phyloP scores from a whole-genome alignment of 1,140 invertebrate species.

The Drosophila mauritiana region DNA sequence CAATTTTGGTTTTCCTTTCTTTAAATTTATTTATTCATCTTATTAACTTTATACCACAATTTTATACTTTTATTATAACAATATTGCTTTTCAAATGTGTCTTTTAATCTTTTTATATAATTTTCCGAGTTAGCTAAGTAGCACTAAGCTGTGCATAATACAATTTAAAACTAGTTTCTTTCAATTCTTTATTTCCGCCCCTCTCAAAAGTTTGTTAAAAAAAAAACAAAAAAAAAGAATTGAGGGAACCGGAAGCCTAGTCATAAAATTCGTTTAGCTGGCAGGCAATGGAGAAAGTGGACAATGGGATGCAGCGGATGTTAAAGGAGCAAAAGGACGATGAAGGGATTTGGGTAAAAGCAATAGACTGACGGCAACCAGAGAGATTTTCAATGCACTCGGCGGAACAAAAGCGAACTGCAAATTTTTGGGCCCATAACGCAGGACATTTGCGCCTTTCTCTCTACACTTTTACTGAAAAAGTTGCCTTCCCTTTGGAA shows the following conservation, averaged over 20 bases:
- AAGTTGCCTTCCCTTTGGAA: background rate
- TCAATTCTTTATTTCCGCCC: background rate
- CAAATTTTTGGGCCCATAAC: background rate
- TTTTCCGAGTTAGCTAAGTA: slow-evolving; percentile 15
- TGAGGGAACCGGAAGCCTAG: slow-evolving; percentile 21
- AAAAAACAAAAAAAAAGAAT: slow-evolving; percentile 1
- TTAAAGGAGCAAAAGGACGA: background rate
- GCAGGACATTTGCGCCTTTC: background rate
- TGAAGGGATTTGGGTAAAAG: too few relatives aligned
- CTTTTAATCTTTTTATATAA: slow-evolving; percentile 14
- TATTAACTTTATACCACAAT: too few relatives aligned
- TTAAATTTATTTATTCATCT: too few relatives aligned
- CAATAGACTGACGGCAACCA: background rate
- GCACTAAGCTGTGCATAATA: slow-evolving; percentile 30
- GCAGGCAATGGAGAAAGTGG: slow-evolving; percentile 8
- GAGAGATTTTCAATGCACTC: slow-evolving; percentile 15
- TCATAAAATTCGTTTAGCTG: slow-evolving; percentile 37
- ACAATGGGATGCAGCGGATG: slow-evolving; percentile 13
- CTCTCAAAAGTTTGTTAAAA: slow-evolving; percentile 6
- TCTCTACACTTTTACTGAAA: background rate
- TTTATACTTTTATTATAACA: too few relatives aligned
- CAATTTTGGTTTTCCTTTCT: too few relatives aligned
- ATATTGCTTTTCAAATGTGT: too few relatives aligned
- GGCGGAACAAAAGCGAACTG: background rate
- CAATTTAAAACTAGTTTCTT: slow-evolving; percentile 14